Evolutionary conservation across 2,113 vertebrate species (phyloP).

Genomic region (Lycocorax pyrrhopterus): DNA sequence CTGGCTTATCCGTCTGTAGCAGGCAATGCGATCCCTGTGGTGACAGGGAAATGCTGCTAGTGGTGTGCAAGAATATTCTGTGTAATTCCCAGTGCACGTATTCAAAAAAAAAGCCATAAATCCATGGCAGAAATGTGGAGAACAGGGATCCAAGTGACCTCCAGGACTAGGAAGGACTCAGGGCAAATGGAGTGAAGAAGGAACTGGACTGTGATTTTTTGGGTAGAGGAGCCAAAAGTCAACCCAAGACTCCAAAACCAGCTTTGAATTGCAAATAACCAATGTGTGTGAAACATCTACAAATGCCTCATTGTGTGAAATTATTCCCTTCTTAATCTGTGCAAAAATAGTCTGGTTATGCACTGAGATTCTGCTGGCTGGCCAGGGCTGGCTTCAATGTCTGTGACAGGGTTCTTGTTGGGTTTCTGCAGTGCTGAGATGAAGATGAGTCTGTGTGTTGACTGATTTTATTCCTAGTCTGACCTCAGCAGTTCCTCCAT

Average conservation of each 20-base stretch:
- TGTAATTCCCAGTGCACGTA: neutral
- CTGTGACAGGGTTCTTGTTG: neutral
- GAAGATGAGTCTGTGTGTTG: neutral
- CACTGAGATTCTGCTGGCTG: neutral
- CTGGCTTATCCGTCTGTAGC: neutral
- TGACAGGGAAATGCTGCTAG: neutral
- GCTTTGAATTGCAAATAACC: neutral
- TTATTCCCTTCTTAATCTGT: neutral
- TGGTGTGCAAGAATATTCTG: neutral
- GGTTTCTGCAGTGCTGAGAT: neutral
- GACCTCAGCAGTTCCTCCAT: neutral
- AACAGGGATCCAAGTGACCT: neutral
- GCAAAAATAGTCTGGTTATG: neutral
- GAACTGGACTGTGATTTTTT: neutral
- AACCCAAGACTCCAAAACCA: neutral
- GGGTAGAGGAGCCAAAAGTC: neutral
- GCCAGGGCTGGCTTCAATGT: neutral
- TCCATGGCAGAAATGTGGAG: neutral
- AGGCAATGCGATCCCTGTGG: fast-evolving
- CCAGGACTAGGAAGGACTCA: neutral
- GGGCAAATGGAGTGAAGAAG: neutral
- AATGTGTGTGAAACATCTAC: neutral
- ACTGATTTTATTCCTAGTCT: neutral
- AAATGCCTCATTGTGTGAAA: neutral
- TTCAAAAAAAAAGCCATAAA: neutral